phyloP scores from a whole-genome alignment of 2,888 invertebrate species.

The Mamestra brassicae region DNA sequence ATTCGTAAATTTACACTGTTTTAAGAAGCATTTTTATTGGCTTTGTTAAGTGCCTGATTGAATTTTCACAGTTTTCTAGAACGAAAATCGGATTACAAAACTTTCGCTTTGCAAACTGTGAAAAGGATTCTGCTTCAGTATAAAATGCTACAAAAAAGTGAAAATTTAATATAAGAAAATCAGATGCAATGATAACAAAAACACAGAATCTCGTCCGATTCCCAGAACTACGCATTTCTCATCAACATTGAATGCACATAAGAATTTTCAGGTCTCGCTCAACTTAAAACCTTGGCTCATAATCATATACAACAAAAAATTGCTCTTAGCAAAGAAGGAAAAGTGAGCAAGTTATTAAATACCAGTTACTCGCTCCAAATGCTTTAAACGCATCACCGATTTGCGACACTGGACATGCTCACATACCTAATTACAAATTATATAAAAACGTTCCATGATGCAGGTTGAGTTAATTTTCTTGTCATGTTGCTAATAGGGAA shows the following conservation, averaged over 20 bases:
- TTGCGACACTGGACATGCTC: slow-evolving; percentile 52
- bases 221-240: slow-evolving; percentile 11
- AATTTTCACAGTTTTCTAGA: too few species aligned
- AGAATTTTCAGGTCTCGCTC: slow-evolving; percentile 30
- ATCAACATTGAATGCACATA: slow-evolving; percentile 27
- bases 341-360: slow-evolving; percentile 55
- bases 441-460: slow-evolving; percentile 63
- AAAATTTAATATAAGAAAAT: background rate
- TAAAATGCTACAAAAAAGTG: background rate
- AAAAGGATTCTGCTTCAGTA: background rate
- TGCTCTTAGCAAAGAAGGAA: slow-evolving; percentile 43
- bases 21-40: slow-evolving; percentile 25
- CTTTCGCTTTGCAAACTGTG: background rate
- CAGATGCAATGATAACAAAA: background rate
- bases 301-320: slow-evolving; percentile 51
- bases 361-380: slow-evolving; percentile 46
- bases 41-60: slow-evolving; percentile 6
- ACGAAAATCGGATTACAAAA: too few species aligned
- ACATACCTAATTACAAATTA: slow-evolving; percentile 65
- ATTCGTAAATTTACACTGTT: slow-evolving; percentile 37
- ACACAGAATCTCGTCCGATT: background rate
- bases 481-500: slow-evolving; percentile 72
- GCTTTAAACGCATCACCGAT: slow-evolving; percentile 52
- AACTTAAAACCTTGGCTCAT: slow-evolving; percentile 37
- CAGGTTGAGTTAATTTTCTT: slow-evolving; percentile 69